Evolutionary conservation across 1,140 invertebrate species (phyloP).

Genomic region (Heterodera carotae): DNA sequence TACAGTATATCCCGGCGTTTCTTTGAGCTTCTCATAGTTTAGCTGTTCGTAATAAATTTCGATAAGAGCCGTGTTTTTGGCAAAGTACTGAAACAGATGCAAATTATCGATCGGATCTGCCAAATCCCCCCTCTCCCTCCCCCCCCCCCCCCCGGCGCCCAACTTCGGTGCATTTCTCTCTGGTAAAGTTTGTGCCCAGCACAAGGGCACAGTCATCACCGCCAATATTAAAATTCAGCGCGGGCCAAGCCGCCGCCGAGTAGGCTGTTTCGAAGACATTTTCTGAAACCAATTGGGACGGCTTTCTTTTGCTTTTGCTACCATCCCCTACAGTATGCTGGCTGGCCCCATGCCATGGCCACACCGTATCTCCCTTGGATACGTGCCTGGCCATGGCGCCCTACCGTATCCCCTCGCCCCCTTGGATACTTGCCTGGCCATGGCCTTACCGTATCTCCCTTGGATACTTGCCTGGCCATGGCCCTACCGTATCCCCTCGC

Average conservation of each 20-base stretch:
- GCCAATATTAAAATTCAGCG: slow-evolving; percentile 64
- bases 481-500: no score
- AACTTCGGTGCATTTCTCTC: slow-evolving; percentile 43
- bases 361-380: no score
- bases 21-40: slow-evolving; percentile 63
- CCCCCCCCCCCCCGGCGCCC: no score
- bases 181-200: slow-evolving; percentile 46
- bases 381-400: no score
- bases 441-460: no score
- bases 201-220: slow-evolving; percentile 54
- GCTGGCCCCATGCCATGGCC: no score
- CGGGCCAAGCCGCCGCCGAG: slow-evolving; percentile 65
- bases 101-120: neutral
- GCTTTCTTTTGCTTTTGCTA: neutral
- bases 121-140: neutral
- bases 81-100: slow-evolving; percentile 36
- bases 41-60: slow-evolving; percentile 65
- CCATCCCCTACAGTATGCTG: neutral
- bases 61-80: slow-evolving; percentile 63
- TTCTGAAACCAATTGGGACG: neutral
- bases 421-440: no score
- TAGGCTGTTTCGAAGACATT: slow-evolving; percentile 65
- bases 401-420: no score
- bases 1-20: slow-evolving; percentile 65
- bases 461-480: no score